phyloP scores from a whole-genome alignment of 2,113 vertebrate species.

The Eolophus roseicapilla region DNA sequence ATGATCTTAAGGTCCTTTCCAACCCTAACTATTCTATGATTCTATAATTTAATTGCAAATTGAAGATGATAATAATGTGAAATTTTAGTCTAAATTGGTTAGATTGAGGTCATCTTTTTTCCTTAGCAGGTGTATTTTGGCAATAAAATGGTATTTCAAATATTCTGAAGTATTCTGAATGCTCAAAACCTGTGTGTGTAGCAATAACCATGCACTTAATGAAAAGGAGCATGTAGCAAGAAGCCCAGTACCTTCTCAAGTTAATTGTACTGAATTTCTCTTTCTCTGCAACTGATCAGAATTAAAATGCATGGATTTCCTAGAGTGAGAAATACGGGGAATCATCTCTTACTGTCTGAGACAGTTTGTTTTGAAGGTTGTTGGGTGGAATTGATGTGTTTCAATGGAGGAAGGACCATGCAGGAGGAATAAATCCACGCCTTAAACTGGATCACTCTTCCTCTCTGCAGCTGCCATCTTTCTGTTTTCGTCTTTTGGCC shows the following conservation, averaged over 20 bases:
- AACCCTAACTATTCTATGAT: no score
- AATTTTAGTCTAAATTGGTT: background rate
- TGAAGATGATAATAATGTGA: background rate
- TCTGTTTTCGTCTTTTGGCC: background rate
- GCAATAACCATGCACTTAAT: background rate
- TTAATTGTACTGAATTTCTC: background rate
- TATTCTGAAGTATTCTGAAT: background rate
- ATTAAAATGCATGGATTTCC: background rate
- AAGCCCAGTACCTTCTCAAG: background rate
- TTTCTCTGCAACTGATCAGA: background rate
- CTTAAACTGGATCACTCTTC: rapidly evolving
- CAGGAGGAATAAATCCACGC: background rate
- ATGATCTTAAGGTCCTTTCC: no score
- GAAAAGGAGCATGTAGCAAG: background rate
- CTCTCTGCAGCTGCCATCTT: background rate
- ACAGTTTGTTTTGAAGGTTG: background rate
- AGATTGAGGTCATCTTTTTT: background rate
- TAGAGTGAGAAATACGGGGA: background rate
- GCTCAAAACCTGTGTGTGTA: background rate
- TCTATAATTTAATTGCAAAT: background rate
- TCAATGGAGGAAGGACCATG: background rate
- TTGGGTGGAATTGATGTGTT: background rate
- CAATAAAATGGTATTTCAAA: background rate
- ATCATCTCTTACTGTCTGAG: background rate
- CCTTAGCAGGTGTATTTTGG: background rate